Percentiles rank a stretch among this genome's conserved stretches.
These are phyloP conservation scores for Lacerta agilis DNA, from an alignment of 2,797 vertebrate genomes.

Conservation along the genomic window DNA sequence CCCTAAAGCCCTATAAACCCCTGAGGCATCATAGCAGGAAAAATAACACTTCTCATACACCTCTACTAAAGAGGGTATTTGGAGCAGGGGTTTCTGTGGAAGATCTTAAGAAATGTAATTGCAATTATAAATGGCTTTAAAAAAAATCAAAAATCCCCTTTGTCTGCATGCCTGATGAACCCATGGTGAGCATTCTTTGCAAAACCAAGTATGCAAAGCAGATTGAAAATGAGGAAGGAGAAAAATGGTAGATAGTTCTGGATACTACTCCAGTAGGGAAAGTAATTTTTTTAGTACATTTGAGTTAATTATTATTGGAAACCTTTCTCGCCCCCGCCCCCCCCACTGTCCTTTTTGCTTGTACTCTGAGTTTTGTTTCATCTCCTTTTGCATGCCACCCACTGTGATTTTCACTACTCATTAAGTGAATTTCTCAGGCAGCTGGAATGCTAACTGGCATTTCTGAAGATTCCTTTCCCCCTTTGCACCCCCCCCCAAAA, in stretches of 20 bases:
- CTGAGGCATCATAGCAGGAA: no score
- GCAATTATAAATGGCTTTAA: background rate
- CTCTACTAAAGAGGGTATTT: no score
- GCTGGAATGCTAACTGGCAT: fast-evolving
- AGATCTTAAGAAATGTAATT: background rate
- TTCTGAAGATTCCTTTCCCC: background rate
- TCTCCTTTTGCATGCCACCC: fast-evolving
- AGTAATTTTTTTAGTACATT: fast-evolving
- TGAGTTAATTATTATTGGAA: background rate
- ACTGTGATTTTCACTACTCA: background rate
- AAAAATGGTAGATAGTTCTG: background rate
- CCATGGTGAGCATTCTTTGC: background rate
- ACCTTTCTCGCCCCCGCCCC: background rate
- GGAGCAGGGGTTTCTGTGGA: no score
- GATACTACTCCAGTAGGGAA: background rate
- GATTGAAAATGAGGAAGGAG: fast-evolving
- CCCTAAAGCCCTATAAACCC: no score
- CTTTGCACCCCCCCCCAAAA: background rate
- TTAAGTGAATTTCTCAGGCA: fast-evolving
- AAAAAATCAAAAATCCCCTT: background rate
- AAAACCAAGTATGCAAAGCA: fast-evolving
- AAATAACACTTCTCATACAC: no score
- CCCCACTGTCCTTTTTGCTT: background rate
- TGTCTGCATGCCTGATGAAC: background rate
- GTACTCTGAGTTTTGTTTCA: fast-evolving